Percentiles rank a stretch among this genome's conserved stretches.
These are phyloP conservation scores for Pristionchus fissidentatus DNA, from an alignment of 2,888 invertebrate genomes.

Conservation along the genomic window DNA sequence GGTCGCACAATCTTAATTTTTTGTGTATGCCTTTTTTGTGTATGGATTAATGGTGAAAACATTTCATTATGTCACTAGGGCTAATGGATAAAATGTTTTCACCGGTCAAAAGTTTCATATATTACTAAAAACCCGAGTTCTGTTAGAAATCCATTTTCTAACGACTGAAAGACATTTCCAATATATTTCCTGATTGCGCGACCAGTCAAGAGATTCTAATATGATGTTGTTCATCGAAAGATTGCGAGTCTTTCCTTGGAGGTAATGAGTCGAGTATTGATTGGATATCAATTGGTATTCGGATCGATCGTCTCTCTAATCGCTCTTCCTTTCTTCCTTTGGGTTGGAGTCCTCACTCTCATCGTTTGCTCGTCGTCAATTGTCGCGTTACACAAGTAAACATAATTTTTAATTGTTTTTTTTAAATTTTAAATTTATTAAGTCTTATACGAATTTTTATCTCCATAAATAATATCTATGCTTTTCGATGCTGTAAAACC, in stretches of 20 bases:
- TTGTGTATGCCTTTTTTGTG: background rate
- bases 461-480: too few species aligned
- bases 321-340: conserved; percentile 40
- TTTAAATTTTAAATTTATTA: background rate
- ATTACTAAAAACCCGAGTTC: too few species aligned
- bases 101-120: too few species aligned
- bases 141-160: too few species aligned
- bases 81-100: too few species aligned
- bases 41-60: background rate
- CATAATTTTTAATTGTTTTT: background rate
- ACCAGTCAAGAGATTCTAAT: background rate
- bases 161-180: background rate
- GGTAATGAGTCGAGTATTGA: conserved; percentile 13
- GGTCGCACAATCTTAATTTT: too few species aligned
- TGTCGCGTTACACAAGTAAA: conserved; percentile 17
- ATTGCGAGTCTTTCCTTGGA: background rate
- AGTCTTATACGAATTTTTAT: too few species aligned
- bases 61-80: background rate
- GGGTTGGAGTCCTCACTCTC: conserved; percentile 10
- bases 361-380: background rate
- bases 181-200: background rate
- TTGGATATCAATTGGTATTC: conserved; percentile 31
- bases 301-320: conserved; percentile 32
- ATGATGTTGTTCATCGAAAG: background rate
- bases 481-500: too few species aligned